Base-by-base conservation (phyloP, 2,113 vertebrate genomes). In the Stigmatopora nigra region DNA sequence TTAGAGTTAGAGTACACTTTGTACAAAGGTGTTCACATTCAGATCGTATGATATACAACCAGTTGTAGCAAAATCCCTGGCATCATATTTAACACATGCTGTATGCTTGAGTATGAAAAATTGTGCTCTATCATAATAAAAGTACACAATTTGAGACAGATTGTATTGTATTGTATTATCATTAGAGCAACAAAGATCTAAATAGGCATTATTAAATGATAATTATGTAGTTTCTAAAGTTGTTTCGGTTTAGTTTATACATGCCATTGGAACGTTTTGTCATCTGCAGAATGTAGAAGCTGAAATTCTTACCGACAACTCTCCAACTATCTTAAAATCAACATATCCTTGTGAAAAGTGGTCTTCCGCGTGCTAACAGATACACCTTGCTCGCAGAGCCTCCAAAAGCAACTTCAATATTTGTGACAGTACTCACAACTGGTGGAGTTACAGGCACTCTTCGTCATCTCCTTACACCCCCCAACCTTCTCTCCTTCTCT, bases 381-480 rank as follows among this genome's bases (percentile, higher is more conserved):
- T 67, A 65, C 74, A 59, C 46, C 57, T 16, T 66, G 58, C 46
- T 5, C 10, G 48, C 46, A 38, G n/a, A 74, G 81, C 65, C n/a
- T 56, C 70, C 67, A 68, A 76, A 64, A 53, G 49, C 62, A 58
- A 65, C 69, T 80, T 80, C 63, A 79, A 64, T 72, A 69, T 65
- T 49, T 61, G 80, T 74, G 77, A 80, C 31, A 62, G 60, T 70
- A 76, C 84, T 70, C 70, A 16, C 58, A 57, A 59, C 48, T 41
- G 4, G 45, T 53, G 16, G n/a, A 71, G 49, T 79, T 79, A 72
- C 74, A 84, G 67, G 83, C 82, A 70, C 77, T 74, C 60, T 90
- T 82, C 87, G 87, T 90, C 88, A 89, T 73, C 76, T 82, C 77
- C 78, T 67, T 78, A 3, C 25, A 31, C 25, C 25, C 25, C 25